phyloP scores from a whole-genome alignment of 2,797 vertebrate genomes.

The Holocentrus rufus region DNA sequence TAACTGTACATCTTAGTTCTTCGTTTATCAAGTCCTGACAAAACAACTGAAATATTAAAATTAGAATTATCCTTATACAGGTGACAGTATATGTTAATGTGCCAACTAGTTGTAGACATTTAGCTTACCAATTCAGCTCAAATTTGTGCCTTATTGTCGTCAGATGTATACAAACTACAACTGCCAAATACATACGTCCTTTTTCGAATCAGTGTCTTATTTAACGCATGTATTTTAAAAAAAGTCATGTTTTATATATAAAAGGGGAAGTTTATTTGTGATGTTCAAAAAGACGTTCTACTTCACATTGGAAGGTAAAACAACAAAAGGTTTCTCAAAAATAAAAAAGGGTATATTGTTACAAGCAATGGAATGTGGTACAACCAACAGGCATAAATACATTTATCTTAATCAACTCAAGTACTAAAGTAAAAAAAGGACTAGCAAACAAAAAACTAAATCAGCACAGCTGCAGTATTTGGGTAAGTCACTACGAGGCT shows the following conservation, averaged over 20 bases:
- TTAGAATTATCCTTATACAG: constrained; percentile 40
- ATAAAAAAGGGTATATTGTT: constrained; percentile 67
- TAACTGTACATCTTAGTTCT: constrained; percentile 48
- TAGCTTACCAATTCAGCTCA: constrained; percentile 13
- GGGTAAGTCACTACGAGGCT: constrained; percentile 81
- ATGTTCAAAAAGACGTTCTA: constrained; percentile 75
- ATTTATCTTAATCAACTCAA: constrained; percentile 90
- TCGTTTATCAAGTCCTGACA: constrained; percentile 56
- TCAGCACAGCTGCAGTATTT: constrained; percentile 93
- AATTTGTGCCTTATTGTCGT: constrained; percentile 47
- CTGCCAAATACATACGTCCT: constrained; percentile 72
- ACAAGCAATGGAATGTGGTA: constrained; percentile 83
- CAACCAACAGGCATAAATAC: constrained; percentile 84
- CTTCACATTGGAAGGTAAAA: constrained; percentile 77
- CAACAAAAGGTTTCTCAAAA: constrained; percentile 65
- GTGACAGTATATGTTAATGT: constrained; percentile 54
- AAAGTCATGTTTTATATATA: constrained; percentile 41
- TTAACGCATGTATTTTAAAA: constrained; percentile 24
- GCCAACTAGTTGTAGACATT: constrained; percentile 40
- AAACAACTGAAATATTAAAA: constrained; percentile 48
- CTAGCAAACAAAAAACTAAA: constrained; percentile 66
- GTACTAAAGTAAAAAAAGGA: constrained; percentile 88
- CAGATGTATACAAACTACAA: constrained; percentile 65
- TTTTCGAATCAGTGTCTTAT: constrained; percentile 60
- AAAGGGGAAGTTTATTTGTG: constrained; percentile 78